Conservation (phyloP, 2,888 invertebrate genomes). For the Cheilosia soror region DNA sequence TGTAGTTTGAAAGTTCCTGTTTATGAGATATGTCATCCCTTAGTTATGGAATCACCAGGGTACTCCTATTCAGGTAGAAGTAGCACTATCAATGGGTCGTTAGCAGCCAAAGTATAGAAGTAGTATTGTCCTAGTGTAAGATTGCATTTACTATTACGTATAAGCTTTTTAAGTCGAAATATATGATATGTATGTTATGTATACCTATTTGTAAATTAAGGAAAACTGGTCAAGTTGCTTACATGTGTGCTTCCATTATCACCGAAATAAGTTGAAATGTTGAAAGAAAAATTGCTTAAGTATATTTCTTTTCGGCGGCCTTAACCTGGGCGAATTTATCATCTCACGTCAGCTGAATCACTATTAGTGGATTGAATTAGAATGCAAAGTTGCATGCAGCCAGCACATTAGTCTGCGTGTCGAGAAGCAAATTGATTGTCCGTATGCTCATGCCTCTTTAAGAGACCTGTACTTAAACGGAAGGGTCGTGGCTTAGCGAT, state of each 20-base stretch:
- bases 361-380: background rate
- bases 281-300: background rate
- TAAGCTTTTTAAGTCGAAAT: constrained; percentile 8
- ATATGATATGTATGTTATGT: background rate
- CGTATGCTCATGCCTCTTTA: background rate
- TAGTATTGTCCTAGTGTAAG: constrained; percentile 15
- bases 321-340: constrained; percentile 1
- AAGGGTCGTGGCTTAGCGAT: no score
- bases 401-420: background rate
- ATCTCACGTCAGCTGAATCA: background rate
- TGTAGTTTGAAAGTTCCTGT: constrained; percentile 82
- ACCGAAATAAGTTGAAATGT: constrained; percentile 1
- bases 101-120: constrained; percentile 49
- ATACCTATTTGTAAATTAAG: background rate
- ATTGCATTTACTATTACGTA: constrained; percentile 40
- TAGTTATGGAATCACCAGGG: constrained; percentile 83
- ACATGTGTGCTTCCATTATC: constrained; percentile 43
- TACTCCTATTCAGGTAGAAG: constrained; percentile 79
- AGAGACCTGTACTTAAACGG: no score
- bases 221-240: constrained; percentile 7
- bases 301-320: background rate
- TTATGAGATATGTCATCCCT: constrained; percentile 84
- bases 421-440: background rate
- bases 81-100: constrained; percentile 39
- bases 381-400: constrained; percentile 1